These are phyloP conservation scores for Galerucella calmariensis DNA, from an alignment of 2,888 invertebrate species.

Conservation along the genomic window DNA sequence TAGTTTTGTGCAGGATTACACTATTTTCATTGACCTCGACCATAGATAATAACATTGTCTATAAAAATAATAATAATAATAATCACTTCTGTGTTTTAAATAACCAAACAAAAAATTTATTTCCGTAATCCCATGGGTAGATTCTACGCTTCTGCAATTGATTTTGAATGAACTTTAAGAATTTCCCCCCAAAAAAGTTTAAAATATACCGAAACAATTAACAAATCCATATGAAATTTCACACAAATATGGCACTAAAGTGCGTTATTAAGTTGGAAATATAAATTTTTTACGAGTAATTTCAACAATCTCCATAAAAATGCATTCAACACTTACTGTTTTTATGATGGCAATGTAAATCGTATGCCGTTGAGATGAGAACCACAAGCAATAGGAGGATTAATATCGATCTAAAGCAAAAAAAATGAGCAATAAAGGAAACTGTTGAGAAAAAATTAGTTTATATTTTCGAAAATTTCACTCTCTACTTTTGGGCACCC, in stretches of 20 bases:
- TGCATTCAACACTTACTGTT: conserved; percentile 35
- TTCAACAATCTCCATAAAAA: background rate
- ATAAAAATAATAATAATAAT: too few relatives aligned
- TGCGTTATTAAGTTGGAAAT: background rate
- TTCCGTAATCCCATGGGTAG: too few relatives aligned
- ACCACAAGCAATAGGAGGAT: conserved; percentile 36
- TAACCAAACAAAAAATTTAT: too few relatives aligned
- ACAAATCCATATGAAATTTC: background rate
- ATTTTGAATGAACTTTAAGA: too few relatives aligned
- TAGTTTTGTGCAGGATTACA: background rate
- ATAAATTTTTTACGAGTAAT: background rate
- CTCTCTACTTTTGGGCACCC: background rate
- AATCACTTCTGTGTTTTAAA: too few relatives aligned
- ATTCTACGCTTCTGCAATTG: too few relatives aligned
- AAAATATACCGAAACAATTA: background rate
- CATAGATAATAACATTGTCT: too few relatives aligned
- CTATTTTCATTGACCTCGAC: too few relatives aligned
- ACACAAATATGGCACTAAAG: too few relatives aligned
- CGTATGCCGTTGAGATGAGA: conserved; percentile 45
- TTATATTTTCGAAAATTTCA: background rate
- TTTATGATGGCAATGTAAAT: conserved; percentile 40
- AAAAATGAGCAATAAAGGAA: background rate
- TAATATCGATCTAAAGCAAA: conserved; percentile 46
- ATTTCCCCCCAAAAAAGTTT: too few relatives aligned
- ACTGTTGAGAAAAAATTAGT: too few relatives aligned